phyloP scores from a whole-genome alignment of 2,888 invertebrate species.

The Strigamia crassipes region DNA sequence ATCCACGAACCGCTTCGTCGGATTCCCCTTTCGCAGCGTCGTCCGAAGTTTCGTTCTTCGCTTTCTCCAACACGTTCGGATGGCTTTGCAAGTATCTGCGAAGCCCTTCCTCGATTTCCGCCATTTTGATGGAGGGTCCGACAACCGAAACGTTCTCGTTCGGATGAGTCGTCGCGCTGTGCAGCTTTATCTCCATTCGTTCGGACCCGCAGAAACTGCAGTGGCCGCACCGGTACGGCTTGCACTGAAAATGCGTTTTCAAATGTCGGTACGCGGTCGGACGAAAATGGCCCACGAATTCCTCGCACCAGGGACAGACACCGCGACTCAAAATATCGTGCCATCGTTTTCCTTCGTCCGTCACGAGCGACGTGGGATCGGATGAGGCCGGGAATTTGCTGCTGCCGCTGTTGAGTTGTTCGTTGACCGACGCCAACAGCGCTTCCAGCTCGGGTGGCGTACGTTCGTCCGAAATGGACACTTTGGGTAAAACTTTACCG shows the following conservation, averaged over 20 bases:
- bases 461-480: conserved; percentile 45
- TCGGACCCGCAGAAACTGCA: conserved; percentile 42
- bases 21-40: conserved; percentile 1
- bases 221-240: conserved; percentile 45
- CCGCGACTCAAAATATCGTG: conserved; percentile 45
- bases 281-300: conserved; percentile 16
- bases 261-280: conserved; percentile 47
- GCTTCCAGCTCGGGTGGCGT: conserved; percentile 48
- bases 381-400: background rate
- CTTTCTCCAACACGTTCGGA: background rate
- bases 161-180: conserved; percentile 34
- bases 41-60: conserved; percentile 15
- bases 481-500: conserved; percentile 21
- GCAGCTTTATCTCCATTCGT: conserved; percentile 39
- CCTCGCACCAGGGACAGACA: conserved; percentile 48
- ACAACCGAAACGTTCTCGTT: background rate
- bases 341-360: conserved; percentile 48
- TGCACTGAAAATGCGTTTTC: conserved; percentile 45
- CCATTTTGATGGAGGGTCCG: conserved; percentile 18
- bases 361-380: conserved; percentile 15
- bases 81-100: background rate
- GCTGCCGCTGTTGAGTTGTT: background rate
- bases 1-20: background rate
- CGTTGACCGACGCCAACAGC: conserved; percentile 44
- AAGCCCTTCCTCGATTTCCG: conserved; percentile 30